Base-by-base conservation (phyloP, 2,113 vertebrate species). In the Sialia sialis region DNA sequence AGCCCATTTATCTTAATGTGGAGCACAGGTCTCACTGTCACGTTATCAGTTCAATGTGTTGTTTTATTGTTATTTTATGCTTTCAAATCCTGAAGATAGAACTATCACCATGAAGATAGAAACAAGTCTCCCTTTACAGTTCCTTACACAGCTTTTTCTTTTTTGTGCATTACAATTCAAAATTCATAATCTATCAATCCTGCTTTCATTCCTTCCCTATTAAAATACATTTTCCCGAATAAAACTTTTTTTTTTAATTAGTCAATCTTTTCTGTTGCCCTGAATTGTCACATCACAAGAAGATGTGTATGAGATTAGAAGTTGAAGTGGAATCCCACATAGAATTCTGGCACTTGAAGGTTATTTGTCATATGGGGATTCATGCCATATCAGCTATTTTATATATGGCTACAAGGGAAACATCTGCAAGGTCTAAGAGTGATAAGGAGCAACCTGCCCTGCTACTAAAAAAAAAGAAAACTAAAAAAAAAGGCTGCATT, bases 371-470 rank as follows among this genome's bases (percentile, higher is more conserved):
- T 41, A 48, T 3, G 13, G 55, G 67, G 56, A 87, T 58, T 86
- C 81, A 73, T 44, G 82, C 81, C 23, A 2, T 75, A 94, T 83
- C 76, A 89, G 44, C 32, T 38, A 39, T 80, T 92, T 94, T 84
- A 70, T 93, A 77, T 55, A 81, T 74, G 76, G 77, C 90, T 96
- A 95, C 84, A 84, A 77, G 93, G 78, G 70, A 94, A 92, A 96
- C 84, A 94, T 92, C 94, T 96, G 94, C 83, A 86, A 87, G 73
- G 89, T 75, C 73, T 91, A 95, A 82, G 20, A 59, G 69, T 80
- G 93, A 93, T 96, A 97, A 94, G 84, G 76, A 96, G 13, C 43
- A 93, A 94, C 66, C 83, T 82, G 63, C 77, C 34, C 52, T 72
- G 59, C 30, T 77, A 38, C 68, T 38, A 19, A 76, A 74, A 84